Evolutionary conservation across 2,797 vertebrate species (phyloP), one percentile per base, ranked within the genome.

Genomic region (Phoebastria nigripes): DNA sequence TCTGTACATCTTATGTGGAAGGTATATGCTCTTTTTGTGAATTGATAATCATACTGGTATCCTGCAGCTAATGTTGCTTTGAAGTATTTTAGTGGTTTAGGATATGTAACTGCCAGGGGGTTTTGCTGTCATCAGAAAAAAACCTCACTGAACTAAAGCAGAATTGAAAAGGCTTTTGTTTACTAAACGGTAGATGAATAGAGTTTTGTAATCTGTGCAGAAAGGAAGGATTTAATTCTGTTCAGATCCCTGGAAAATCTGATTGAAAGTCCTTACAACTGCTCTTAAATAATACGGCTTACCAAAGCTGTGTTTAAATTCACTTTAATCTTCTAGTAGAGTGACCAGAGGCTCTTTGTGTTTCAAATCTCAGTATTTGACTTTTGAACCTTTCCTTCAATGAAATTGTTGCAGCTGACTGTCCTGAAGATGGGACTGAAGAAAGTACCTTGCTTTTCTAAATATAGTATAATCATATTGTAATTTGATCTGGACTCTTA

Each of bases 1-100:
- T 39, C 14, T 24, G 96, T 98, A 47, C 74, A 84, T 78, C 93
- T 98, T 82, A 93, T 97, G 35, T 98, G 98, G 98, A 98, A 98
- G 98, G 98, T 98, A 96, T 89, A 16, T 14, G 41, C 1, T 14
- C 3, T 72, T 76, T 58, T 17, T 31, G 20, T 66, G 51, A 88
- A 67, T 47, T 91, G 31, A 25, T 77, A 66, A n/a, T 93, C 7
- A 1, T 65, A 29, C 16, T 85, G 31, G 19, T 47, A 67, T 56
- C 25, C 12, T 49, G 37, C 21, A 65, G 26, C 16, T 88, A 20
- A 49, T 63, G n/a, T 6, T 72, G 8, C 15, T 2, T 62, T 74
- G n/a, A 76, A 82, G 7, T 54, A 31, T 70, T 74, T 87, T 41
- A 39, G 31, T 61, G 16, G 28, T 72, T 17, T 46, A 47, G 49